phyloP scores from a whole-genome alignment of 2,797 vertebrate genomes.

The Poecile montanus region DNA sequence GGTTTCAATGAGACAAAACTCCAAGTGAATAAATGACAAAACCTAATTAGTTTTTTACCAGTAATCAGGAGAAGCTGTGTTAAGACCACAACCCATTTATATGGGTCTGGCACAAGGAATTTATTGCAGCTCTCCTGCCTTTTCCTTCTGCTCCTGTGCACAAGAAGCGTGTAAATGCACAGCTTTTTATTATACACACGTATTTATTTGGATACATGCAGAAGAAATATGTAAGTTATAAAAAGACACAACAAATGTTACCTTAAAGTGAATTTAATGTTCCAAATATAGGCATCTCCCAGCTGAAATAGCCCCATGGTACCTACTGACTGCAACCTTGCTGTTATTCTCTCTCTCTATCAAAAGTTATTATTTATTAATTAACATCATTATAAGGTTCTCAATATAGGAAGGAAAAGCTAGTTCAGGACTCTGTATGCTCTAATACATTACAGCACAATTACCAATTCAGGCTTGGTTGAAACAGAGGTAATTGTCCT shows the following conservation, averaged over 20 bases:
- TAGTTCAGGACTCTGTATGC: slow-evolving; percentile 25
- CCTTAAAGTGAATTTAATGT: slow-evolving; percentile 9
- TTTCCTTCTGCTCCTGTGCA: background rate
- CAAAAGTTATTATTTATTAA: slow-evolving; percentile 69
- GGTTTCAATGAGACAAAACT: slow-evolving; percentile 74
- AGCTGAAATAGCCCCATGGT: slow-evolving; percentile 34
- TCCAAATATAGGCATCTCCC: slow-evolving; percentile 46
- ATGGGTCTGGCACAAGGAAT: slow-evolving; percentile 4
- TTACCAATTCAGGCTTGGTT: slow-evolving; percentile 47
- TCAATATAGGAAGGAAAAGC: slow-evolving; percentile 48
- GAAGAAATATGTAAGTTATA: slow-evolving; percentile 19
- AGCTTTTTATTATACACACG: background rate
- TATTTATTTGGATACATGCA: background rate
- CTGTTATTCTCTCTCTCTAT: slow-evolving; percentile 46
- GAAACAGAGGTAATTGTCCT: slow-evolving; percentile 55
- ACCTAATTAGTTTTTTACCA: slow-evolving; percentile 74
- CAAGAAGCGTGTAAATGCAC: background rate
- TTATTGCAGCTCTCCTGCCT: background rate
- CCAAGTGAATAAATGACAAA: slow-evolving; percentile 74
- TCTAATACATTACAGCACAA: slow-evolving; percentile 47
- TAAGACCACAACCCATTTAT: slow-evolving; percentile 60
- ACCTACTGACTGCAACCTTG: slow-evolving; percentile 5
- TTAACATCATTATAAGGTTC: slow-evolving; percentile 58
- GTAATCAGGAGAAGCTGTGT: slow-evolving; percentile 68
- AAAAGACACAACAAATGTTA: background rate